phyloP scores from a whole-genome alignment of 2,888 invertebrate species.

The Patella pellucida region DNA sequence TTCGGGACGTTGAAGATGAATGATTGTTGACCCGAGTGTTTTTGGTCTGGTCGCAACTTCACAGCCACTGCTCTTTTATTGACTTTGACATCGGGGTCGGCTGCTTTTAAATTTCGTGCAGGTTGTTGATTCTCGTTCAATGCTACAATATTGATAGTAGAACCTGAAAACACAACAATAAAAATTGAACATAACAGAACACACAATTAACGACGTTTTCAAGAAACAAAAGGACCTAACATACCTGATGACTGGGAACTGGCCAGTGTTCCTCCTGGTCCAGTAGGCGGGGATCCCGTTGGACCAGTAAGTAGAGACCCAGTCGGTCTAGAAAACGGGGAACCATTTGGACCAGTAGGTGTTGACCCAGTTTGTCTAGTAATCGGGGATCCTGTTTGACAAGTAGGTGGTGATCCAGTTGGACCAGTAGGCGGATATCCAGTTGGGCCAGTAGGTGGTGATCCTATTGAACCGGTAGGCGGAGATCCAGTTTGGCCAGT shows the following conservation, averaged over 20 bases:
- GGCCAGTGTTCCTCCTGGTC: background rate
- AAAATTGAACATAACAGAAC: too few relatives aligned
- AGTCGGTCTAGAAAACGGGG: too few relatives aligned
- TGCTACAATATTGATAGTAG: too few relatives aligned
- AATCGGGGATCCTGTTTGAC: background rate
- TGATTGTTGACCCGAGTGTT: background rate
- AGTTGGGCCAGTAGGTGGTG: background rate
- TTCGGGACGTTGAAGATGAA: background rate
- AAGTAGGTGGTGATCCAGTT: background rate
- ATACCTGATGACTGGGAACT: background rate
- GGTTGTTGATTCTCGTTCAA: too few relatives aligned
- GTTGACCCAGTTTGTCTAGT: background rate
- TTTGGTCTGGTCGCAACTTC: background rate
- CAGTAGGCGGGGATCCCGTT: background rate
- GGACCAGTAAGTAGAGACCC: background rate
- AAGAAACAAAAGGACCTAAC: background rate
- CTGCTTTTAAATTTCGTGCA: background rate
- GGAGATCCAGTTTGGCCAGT: too few relatives aligned
- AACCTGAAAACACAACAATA: too few relatives aligned
- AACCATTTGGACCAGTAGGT: background rate
- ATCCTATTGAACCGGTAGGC: too few relatives aligned
- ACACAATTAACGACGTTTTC: background rate
- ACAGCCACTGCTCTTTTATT: background rate
- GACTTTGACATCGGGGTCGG: background rate
- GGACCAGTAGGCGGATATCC: background rate